phyloP scores from a whole-genome alignment of 2,797 vertebrate genomes.

The Rhabdophis nuchalis region DNA sequence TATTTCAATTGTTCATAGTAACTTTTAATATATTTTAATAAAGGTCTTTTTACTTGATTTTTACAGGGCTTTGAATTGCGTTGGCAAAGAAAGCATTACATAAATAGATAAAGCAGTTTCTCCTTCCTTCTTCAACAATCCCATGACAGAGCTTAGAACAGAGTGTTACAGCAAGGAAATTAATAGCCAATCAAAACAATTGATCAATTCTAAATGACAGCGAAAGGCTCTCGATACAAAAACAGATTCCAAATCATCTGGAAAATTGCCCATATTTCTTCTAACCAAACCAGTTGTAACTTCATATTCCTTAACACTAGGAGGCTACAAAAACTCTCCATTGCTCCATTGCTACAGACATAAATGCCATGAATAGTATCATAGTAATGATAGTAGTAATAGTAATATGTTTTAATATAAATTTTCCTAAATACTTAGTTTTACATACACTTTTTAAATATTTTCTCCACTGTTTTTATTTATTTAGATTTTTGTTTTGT shows the following conservation, averaged over 20 bases:
- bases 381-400: neutral
- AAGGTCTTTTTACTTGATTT: neutral
- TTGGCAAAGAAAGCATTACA: neutral
- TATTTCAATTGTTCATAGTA: neutral
- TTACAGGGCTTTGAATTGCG: neutral
- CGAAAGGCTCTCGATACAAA: neutral
- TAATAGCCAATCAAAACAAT: neutral
- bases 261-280: neutral
- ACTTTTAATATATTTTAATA: neutral
- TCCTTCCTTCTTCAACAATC: neutral
- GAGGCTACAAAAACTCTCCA: neutral
- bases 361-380: neutral
- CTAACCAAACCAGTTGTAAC: neutral
- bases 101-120: neutral
- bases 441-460: neutral
- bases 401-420: neutral
- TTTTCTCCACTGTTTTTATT: neutral
- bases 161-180: neutral
- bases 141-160: neutral
- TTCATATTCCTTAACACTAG: neutral
- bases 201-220: neutral
- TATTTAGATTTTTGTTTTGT: neutral
- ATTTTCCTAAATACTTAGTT: neutral
- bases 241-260: neutral
- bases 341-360: neutral